A percentile compares a stretch with the other conserved stretches of the same genome.
Conservation (phyloP, 2,888 invertebrate genomes). For the Exephanes ischioxanthus region DNA sequence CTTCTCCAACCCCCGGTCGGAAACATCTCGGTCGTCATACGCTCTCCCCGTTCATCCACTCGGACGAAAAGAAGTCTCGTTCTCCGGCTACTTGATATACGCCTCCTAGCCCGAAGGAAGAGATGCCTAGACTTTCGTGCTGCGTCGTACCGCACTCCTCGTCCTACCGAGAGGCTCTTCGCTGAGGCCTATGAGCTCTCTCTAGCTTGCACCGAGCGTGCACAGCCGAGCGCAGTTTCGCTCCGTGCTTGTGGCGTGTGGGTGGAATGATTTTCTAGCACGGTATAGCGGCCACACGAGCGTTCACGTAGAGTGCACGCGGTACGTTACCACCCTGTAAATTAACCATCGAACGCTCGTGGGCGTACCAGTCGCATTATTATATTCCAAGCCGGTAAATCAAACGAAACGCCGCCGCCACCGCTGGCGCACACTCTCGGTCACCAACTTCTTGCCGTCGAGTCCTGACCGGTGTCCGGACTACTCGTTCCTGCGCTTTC, state of each 20-base stretch:
- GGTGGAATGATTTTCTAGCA: conserved; percentile 70
- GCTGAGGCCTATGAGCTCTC: neutral
- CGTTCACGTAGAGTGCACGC: conserved; percentile 41
- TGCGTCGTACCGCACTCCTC: conserved; percentile 19
- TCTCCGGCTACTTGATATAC: conserved; percentile 75
- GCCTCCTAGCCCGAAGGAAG: conserved; percentile 70
- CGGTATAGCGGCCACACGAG: conserved; percentile 48
- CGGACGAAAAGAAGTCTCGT: conserved; percentile 65
- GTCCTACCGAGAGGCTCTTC: neutral
- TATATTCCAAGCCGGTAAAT: conserved; percentile 73
- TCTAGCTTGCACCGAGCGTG: conserved; percentile 29
- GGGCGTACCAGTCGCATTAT: conserved; percentile 76
- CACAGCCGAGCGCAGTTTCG: conserved; percentile 28
- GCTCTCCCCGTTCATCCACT: conserved; percentile 33
- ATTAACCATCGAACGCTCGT: conserved; percentile 75
- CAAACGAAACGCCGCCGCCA: conserved; percentile 68
- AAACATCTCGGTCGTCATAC: conserved; percentile 44
- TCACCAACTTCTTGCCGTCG: conserved; percentile 31
- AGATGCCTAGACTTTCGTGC: conserved; percentile 68
- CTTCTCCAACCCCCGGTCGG: conserved; percentile 31
- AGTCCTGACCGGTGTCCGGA: conserved; percentile 42
- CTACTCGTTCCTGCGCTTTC: conserved; percentile 42
- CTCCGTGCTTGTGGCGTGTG: conserved; percentile 54
- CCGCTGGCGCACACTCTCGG: conserved; percentile 25
- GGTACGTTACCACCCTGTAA: conserved; percentile 77